Percentiles rank a stretch among this genome's conserved stretches.
Evolutionary conservation across 2,797 vertebrate genomes (phyloP).

Genomic region (Lophius americanus): DNA sequence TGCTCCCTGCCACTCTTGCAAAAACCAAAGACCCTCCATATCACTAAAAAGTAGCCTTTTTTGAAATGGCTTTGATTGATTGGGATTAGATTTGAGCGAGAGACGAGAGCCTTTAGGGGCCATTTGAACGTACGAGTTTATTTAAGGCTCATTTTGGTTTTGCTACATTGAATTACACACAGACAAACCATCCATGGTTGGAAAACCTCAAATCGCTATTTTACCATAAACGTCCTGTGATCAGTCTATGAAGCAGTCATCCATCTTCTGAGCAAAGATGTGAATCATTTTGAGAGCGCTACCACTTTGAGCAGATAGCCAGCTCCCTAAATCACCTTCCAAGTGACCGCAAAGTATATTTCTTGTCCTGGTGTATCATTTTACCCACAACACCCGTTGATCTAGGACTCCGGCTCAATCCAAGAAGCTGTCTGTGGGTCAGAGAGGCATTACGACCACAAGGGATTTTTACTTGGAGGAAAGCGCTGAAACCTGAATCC

Average conservation of each 20-base stretch:
- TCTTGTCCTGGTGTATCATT: conserved; percentile 61
- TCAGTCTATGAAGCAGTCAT: conserved; percentile 55
- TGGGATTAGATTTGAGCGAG: conserved; percentile 6
- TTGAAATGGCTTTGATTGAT: conserved; percentile 40
- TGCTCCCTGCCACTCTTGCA: conserved; percentile 1
- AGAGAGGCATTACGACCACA: conserved; percentile 42
- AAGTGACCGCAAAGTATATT: conserved; percentile 57
- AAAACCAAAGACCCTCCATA: conserved; percentile 7
- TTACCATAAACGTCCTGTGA: conserved; percentile 52
- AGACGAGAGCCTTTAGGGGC: conserved; percentile 8
- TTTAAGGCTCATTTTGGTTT: conserved; percentile 39
- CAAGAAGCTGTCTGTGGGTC: conserved; percentile 64
- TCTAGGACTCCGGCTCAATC: conserved; percentile 32
- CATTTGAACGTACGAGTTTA: conserved; percentile 37
- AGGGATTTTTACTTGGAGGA: conserved; percentile 48
- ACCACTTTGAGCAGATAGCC: conserved; percentile 40
- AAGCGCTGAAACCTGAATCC: conserved; percentile 48
- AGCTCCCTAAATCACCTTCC: conserved; percentile 52
- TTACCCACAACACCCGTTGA: conserved; percentile 54
- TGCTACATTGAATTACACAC: conserved; percentile 56
- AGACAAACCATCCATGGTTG: conserved; percentile 69
- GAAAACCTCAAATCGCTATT: conserved; percentile 45
- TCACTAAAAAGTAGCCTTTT: conserved; percentile 23
- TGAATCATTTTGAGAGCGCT: conserved; percentile 51
- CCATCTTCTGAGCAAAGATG: conserved; percentile 52